Percentiles rank a stretch among this genome's conserved stretches.
phyloP scores from a whole-genome alignment of 1,140 invertebrate species.

The Microvelia longipes region DNA sequence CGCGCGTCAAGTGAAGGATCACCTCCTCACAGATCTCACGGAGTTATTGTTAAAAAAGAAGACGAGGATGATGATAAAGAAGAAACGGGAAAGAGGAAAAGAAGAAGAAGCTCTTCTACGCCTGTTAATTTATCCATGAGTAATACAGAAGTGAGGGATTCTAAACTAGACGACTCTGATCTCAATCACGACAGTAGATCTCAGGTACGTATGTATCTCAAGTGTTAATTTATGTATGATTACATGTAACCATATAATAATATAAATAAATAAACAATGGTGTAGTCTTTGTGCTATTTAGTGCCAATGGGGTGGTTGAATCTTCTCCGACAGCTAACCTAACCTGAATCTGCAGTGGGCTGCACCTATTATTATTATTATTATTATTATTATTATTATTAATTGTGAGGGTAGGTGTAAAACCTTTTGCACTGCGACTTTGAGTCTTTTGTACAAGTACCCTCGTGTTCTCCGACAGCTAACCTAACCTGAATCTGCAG shows the following conservation, averaged over 20 bases:
- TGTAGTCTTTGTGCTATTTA: too few relatives aligned
- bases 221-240: neutral
- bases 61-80: conserved; percentile 26
- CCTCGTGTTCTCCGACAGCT: too few relatives aligned
- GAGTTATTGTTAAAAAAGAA: conserved; percentile 18
- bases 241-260: neutral
- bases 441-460: too few relatives aligned
- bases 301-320: too few relatives aligned
- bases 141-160: conserved; percentile 17
- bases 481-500: too few relatives aligned
- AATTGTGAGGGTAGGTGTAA: too few relatives aligned
- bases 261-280: too few relatives aligned
- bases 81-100: conserved; percentile 32
- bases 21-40: conserved; percentile 30
- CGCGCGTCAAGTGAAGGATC: neutral
- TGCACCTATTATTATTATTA: too few relatives aligned
- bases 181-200: neutral
- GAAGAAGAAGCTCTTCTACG: conserved; percentile 28
- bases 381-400: too few relatives aligned
- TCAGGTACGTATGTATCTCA: neutral
- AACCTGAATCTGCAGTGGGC: too few relatives aligned
- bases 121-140: conserved; percentile 52
- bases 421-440: too few relatives aligned
- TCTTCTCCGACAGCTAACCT: too few relatives aligned
- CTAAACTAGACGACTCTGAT: neutral